Base-by-base conservation (phyloP, 1,140 invertebrate species). In the Bombus terrestris region DNA sequence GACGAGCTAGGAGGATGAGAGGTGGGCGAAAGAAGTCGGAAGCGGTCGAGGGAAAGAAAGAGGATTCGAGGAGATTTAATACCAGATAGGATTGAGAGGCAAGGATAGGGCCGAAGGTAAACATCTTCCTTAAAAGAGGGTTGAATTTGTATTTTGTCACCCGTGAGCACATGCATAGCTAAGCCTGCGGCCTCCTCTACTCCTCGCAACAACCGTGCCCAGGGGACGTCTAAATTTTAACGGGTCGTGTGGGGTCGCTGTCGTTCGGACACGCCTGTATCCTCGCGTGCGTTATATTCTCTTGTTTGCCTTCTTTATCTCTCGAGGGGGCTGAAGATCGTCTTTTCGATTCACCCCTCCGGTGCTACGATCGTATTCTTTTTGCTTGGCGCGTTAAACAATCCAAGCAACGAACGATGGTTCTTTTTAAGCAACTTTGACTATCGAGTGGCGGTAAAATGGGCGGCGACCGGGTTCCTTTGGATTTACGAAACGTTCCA, bases 41-140 rank as follows among this genome's bases (percentile, higher is more conserved):
- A 87, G 86, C 89, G 88, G 76, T 79, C 47, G 72, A 57, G 39
- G 80, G 62, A 69, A 85, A 87, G 76, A 90, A 91, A 91, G 81
- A 83, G 83, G 87, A 90, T 93, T 93, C 91, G 90, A 90, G 89
- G 86, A 92, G 93, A 94, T 94, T 94, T 94, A 94, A 94, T 94
- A 94, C 82, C 88, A 94, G 93, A 94, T 94, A 94, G 87, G 92
- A 94, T 94, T 94, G 93, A 94, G 74, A 86, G 80, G 81, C 75
- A 76, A 88, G 74, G 64, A 79, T 77, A 82, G 89, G 88, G 75
- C 89, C 88, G 88, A 88, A 86, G 90, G 92, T 93, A 93, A 92
- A 94, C 91, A 93, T 83, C 76, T 83, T 35, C 69, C 39, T 69
- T 87, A 88, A 87, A 90, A 87, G 80, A 79, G 83, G 81, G 75